Evolutionary conservation across 2,797 vertebrate species (phyloP).

Genomic region (Scarus forsteni): DNA sequence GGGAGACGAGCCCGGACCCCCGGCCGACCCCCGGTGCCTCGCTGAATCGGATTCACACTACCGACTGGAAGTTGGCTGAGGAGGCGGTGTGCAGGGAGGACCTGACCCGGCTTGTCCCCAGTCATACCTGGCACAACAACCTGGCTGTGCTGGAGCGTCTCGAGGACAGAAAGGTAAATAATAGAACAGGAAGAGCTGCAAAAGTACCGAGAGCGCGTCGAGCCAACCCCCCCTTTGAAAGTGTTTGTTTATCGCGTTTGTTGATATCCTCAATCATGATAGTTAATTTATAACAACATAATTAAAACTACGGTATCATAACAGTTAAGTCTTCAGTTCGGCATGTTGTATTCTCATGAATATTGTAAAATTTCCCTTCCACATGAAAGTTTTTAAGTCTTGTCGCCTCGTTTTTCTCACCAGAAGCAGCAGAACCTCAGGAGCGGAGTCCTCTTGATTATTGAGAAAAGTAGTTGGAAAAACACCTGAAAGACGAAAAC

Average conservation of each 20-base stretch:
- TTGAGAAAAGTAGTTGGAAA: too few species aligned
- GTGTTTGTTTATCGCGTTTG: not conserved
- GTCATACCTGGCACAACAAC: conserved; percentile 97
- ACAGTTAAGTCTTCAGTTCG: not conserved
- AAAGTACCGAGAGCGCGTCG: conserved; percentile 65
- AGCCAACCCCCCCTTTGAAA: conserved; percentile 6
- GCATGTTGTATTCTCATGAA: not conserved
- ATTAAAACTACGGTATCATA: accelerated
- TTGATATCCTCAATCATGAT: accelerated
- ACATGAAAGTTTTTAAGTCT: accelerated
- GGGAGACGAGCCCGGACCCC: too few species aligned
- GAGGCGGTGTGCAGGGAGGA: conserved; percentile 95
- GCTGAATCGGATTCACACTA: conserved; percentile 73
- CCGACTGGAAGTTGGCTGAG: conserved; percentile 94
- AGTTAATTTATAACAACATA: accelerated
- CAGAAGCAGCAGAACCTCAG: too few species aligned
- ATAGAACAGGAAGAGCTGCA: too few species aligned
- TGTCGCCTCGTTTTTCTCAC: not conserved
- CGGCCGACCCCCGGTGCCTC: conserved; percentile 79
- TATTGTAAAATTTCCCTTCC: accelerated
- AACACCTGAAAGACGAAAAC: too few species aligned
- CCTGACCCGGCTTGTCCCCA: conserved; percentile 92
- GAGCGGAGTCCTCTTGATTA: too few species aligned
- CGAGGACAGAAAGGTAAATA: conserved; percentile 91
- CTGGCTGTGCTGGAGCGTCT: conserved; percentile 95